Conservation (phyloP, 2,113 vertebrate species). For the Aix galericulata region DNA sequence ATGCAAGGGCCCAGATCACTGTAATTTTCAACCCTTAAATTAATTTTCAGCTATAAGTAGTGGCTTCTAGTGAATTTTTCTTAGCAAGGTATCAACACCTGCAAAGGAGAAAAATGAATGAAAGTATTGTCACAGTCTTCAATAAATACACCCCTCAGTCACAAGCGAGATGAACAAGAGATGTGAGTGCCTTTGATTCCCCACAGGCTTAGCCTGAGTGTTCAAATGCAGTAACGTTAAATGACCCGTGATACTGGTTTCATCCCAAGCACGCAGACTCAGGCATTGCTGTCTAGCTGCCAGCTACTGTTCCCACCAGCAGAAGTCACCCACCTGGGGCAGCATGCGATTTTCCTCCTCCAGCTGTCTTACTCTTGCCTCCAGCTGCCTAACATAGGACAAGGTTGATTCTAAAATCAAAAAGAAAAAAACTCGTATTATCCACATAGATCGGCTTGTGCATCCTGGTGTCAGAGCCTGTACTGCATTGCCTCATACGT, state of each 20-base stretch:
- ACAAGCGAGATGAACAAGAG: neutral
- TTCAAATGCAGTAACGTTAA: neutral
- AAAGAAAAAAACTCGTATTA: constrained; percentile 80
- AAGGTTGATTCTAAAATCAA: constrained; percentile 86
- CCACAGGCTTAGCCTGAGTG: neutral
- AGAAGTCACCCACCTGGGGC: constrained; percentile 84
- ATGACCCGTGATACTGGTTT: constrained; percentile 11
- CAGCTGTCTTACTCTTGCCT: constrained; percentile 87
- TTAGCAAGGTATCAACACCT: constrained; percentile 37
- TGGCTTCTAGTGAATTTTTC: neutral
- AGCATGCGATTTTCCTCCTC: constrained; percentile 85
- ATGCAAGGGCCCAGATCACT: neutral
- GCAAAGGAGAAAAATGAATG: constrained; percentile 17
- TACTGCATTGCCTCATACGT: constrained; percentile 4
- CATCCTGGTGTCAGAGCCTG: constrained; percentile 18
- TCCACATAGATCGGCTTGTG: constrained; percentile 69
- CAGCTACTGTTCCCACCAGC: constrained; percentile 52
- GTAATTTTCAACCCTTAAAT: neutral
- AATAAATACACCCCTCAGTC: neutral
- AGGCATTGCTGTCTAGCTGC: constrained; percentile 64
- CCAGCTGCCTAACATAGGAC: constrained; percentile 88
- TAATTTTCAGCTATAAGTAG: neutral
- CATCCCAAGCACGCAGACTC: constrained; percentile 10
- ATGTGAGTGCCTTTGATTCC: neutral
- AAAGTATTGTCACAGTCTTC: constrained; percentile 1